Evolutionary conservation across 1,140 invertebrate species (phyloP).

Genomic region (Caenorhabditis inopinata): DNA sequence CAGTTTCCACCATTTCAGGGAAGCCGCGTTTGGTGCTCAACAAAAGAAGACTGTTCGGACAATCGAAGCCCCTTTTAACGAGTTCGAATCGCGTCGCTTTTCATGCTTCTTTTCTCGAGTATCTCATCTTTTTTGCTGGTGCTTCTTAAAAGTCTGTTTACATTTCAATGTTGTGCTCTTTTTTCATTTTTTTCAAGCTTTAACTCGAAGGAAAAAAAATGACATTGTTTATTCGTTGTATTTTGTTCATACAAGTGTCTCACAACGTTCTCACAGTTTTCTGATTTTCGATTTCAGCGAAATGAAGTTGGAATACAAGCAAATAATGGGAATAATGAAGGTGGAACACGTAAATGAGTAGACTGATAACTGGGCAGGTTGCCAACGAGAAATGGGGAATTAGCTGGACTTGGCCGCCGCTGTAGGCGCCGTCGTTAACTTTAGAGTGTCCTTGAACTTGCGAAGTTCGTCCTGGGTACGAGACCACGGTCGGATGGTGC

Average conservation of each 20-base stretch:
- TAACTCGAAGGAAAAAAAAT: no score
- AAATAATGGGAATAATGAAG: neutral
- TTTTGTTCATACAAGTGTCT: neutral
- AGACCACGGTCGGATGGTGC: slow-evolving; percentile 31
- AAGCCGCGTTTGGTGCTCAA: slow-evolving; percentile 21
- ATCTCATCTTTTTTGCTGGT: neutral
- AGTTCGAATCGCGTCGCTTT: neutral
- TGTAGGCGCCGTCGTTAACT: slow-evolving; percentile 23
- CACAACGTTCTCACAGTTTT: neutral
- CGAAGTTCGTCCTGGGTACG: slow-evolving; percentile 34
- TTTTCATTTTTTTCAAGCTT: neutral
- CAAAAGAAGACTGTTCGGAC: slow-evolving; percentile 10
- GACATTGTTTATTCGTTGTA: no score
- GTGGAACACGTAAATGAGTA: slow-evolving; percentile 8
- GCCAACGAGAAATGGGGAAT: neutral
- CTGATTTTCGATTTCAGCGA: neutral
- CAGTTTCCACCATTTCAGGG: neutral
- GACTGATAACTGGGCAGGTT: neutral
- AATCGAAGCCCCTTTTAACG: slow-evolving; percentile 1
- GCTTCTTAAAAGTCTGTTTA: neutral
- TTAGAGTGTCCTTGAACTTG: slow-evolving; percentile 40
- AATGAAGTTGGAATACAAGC: neutral
- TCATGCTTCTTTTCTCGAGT: neutral
- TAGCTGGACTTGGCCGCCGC: neutral
- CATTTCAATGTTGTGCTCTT: no score